Conservation (phyloP, 2,113 vertebrate species). For the Artemisiospiza belli region DNA sequence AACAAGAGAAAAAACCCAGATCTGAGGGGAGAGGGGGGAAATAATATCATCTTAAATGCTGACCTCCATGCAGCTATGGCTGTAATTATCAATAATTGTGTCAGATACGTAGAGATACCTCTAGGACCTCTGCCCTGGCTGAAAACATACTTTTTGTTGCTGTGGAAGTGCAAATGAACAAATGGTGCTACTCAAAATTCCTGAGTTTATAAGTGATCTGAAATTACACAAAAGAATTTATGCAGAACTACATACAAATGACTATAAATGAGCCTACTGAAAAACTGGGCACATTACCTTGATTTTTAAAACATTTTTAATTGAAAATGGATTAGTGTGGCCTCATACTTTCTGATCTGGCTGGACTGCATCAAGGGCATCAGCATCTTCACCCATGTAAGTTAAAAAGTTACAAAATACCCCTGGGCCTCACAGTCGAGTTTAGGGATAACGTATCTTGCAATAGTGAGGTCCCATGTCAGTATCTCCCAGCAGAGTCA, state of each 20-base stretch:
- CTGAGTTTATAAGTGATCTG: not conserved
- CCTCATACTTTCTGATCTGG: not conserved
- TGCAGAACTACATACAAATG: not conserved
- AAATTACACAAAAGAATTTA: not conserved
- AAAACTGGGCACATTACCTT: not conserved
- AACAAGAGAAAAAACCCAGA: not conserved
- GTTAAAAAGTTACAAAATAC: not conserved
- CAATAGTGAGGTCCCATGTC: not conserved
- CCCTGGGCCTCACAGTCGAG: fast-evolving
- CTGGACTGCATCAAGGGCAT: not conserved
- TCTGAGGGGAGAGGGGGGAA: not conserved
- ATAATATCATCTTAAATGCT: not conserved
- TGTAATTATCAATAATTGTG: not conserved
- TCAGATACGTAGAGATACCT: not conserved
- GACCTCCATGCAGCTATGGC: not conserved
- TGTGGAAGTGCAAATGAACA: not conserved
- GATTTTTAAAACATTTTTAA: not conserved
- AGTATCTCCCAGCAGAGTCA: not conserved
- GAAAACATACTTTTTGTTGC: not conserved
- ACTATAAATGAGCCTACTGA: not conserved
- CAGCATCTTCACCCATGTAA: not conserved
- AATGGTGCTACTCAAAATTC: not conserved
- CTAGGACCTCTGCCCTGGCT: not conserved
- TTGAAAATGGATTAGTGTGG: not conserved
- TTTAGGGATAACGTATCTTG: not conserved